phyloP scores from a whole-genome alignment of 1,140 invertebrate genomes.

The Rhysida immarginata region DNA sequence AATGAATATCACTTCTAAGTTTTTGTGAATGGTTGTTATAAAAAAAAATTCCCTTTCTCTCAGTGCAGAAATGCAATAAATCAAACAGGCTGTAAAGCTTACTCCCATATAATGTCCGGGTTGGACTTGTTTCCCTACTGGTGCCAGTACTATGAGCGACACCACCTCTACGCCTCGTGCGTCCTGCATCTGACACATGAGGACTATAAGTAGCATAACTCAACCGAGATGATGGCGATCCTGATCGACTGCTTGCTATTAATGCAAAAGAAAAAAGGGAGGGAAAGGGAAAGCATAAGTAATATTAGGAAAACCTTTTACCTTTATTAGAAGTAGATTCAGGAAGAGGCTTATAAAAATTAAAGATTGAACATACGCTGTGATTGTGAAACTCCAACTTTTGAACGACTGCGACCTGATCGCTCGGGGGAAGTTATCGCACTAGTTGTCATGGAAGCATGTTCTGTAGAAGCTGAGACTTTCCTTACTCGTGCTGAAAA shows the following conservation, averaged over 20 bases:
- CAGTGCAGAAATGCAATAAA: not conserved
- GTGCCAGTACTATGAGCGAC: constrained; percentile 9
- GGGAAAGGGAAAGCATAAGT: constrained; percentile 6
- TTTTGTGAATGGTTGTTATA: too few species aligned
- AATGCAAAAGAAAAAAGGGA: constrained; percentile 8
- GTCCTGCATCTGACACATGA: constrained; percentile 20
- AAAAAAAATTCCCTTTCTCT: not conserved
- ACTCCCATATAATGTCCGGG: constrained; percentile 19
- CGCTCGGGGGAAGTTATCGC: constrained; percentile 43
- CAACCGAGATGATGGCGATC: constrained; percentile 66
- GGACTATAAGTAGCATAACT: constrained; percentile 48
- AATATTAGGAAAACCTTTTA: too few species aligned
- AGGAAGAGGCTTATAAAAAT: too few species aligned
- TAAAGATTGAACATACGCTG: constrained; percentile 71
- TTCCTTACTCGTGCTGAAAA: too few species aligned
- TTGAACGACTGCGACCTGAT: constrained; percentile 41
- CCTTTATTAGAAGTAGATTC: too few species aligned
- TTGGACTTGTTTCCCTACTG: constrained; percentile 48
- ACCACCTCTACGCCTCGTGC: not conserved
- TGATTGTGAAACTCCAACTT: constrained; percentile 65
- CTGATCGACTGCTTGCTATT: constrained; percentile 64
- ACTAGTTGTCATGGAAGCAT: too few species aligned
- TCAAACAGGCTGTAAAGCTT: not conserved
- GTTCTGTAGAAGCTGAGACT: too few species aligned
- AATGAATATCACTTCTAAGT: too few species aligned